Base-by-base conservation (phyloP, 2,113 vertebrate species). In the Pangasianodon gigas region DNA sequence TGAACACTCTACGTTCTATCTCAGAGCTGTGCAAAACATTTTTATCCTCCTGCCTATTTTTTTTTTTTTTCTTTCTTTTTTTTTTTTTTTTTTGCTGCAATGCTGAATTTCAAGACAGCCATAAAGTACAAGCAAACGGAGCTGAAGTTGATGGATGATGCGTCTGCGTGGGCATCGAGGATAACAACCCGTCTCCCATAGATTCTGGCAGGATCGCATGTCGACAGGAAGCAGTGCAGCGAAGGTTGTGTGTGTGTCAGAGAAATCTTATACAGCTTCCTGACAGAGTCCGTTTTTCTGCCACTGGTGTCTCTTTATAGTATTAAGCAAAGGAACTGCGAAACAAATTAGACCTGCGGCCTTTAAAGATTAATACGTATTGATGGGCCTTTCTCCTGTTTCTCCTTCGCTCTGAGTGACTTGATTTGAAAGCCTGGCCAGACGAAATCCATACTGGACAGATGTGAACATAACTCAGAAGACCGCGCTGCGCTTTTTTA, bases 181-280 rank as follows among this genome's bases (percentile, higher is more conserved):
- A 87, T 56, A 58, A 94, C 92, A 93, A 95, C 93, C 93, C 92
- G 91, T 95, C 95, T 95, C 93, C 90, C 93, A 96, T 95, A 96
- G 95, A 96, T 95, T 94, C 92, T 89, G 93, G 71, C 19, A 94
- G 94, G 95, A 95, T 96, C 95, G 92, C 94, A 94, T 96, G 94
- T 96, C 96, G 93, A 93, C 96, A 95, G 95, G 95, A 96, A 95
- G 94, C 94, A 92, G 93, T 94, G 93, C 92, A 94, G 92, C 92
- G 80, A 95, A 95, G 93, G 95, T 95, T 95, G 94, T 32, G 81
- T 94, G 93, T 94, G 94, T 94, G 95, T 95, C 95, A 95, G 95
- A 95, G 96, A 96, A 96, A 96, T 94, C 91, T 91, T 95, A 96
- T 96, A 94, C 95, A 95, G 94, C 95, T 92, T 96, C 94, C 95